A percentile compares a stretch with the other conserved stretches of the same genome.
phyloP scores from a whole-genome alignment of 2,113 vertebrate genomes.

The Rhynchopsitta pachyrhyncha region DNA sequence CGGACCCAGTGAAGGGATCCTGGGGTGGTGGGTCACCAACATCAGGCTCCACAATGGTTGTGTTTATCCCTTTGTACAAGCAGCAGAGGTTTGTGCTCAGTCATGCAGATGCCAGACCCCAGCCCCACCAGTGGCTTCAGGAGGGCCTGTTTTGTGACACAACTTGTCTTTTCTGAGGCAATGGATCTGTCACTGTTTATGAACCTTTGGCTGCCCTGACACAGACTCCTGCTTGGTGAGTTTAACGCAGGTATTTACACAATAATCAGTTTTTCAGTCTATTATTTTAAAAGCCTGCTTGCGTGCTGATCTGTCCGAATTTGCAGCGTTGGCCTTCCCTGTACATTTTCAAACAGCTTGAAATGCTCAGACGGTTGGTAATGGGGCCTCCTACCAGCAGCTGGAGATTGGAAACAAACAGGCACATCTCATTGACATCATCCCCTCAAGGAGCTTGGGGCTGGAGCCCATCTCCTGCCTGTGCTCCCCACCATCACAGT shows the following conservation, averaged over 20 bases:
- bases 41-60: accelerated
- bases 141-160: background rate
- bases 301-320: background rate
- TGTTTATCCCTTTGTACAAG: background rate
- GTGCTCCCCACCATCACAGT: accelerated
- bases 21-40: background rate
- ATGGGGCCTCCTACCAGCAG: constrained; percentile 49
- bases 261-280: background rate
- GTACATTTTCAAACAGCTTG: constrained; percentile 1
- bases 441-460: background rate
- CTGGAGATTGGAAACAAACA: constrained; percentile 51
- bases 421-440: constrained; percentile 33
- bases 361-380: constrained; percentile 63
- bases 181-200: background rate
- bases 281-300: background rate
- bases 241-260: background rate
- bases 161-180: background rate
- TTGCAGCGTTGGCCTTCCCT: background rate
- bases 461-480: background rate
- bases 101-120: too few species aligned
- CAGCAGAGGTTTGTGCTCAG: background rate
- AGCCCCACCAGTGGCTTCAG: accelerated
- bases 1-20: accelerated
- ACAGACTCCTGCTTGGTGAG: background rate
- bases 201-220: background rate